These are phyloP conservation scores for Mareca strepera DNA, from an alignment of 2,797 vertebrate species.

Conservation along the genomic window DNA sequence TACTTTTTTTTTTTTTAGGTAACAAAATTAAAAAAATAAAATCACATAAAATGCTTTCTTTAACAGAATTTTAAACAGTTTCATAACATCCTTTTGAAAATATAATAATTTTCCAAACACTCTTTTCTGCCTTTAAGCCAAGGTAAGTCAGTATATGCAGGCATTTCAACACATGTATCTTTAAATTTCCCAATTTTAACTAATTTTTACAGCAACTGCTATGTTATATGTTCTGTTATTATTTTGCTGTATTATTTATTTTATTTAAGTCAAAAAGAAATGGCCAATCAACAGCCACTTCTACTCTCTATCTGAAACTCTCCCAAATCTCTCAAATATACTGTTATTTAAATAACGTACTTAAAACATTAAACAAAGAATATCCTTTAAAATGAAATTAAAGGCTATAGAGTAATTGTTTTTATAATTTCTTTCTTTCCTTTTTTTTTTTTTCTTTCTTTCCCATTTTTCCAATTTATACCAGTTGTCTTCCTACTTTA, in stretches of 20 bases:
- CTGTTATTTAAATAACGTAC: slow-evolving; percentile 48
- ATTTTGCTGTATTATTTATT: background rate
- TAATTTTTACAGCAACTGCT: background rate
- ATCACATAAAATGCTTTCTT: background rate
- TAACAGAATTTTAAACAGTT: background rate
- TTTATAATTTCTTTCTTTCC: background rate
- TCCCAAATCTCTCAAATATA: background rate
- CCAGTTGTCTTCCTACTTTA: slow-evolving; percentile 68
- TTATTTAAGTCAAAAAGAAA: background rate
- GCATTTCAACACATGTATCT: background rate
- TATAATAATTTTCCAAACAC: background rate
- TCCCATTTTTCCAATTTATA: slow-evolving; percentile 36
- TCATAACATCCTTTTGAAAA: background rate
- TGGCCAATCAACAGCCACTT: background rate
- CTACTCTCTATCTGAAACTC: background rate
- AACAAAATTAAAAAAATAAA: background rate
- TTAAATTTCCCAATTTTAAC: background rate
- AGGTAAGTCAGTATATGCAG: background rate
- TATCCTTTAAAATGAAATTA: slow-evolving; percentile 57
- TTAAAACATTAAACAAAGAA: slow-evolving; percentile 15
- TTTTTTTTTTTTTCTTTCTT: background rate
- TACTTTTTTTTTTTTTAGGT: background rate
- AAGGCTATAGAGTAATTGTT: slow-evolving; percentile 17
- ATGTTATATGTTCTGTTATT: background rate
- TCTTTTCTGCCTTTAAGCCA: background rate